Evolutionary conservation across 2,888 invertebrate species (phyloP), one percentile per base, ranked within the genome.

Genomic region (Dasypolia templi): DNA sequence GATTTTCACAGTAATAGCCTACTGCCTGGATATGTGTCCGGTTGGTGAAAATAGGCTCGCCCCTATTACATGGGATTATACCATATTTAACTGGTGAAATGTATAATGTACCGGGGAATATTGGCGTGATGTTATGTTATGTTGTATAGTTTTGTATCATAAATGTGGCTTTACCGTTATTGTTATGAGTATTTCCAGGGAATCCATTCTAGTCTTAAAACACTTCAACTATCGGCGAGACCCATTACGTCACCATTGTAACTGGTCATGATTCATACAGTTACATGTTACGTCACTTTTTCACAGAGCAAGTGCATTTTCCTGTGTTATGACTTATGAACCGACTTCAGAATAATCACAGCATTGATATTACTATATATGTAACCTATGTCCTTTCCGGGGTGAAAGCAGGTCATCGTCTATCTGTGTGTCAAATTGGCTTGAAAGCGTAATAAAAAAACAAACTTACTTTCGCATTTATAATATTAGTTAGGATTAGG

Each of bases 221-320:
- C 61, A 71, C 64, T 70, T 64, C 56, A 55, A 72, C 22, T 35
- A 61, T 61, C 44, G 56, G 53, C 17, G 58, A 65, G 46, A 49
- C 7, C 26, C 68, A 74, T 82, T 73, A 79, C 75, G 58, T 51
- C 76, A 79, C 39, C 58, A 19, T 64, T 46, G 6, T n/a, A 81
- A 49, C 63, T 72, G 61, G 49, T 61, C 55, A 79, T 85, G 79
- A 86, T 63, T 86, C 77, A 86, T 75, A 9, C 44, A 49, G 46
- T 75, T 69, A 68, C 70, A 59, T 14, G n/a, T 77, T 55, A 80
- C 77, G 51, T 86, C 82, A 85, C 66, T 62, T 4, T n/a, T 44
- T 11, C 49, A 58, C 29, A 35, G 17, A 64, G 14, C 29, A 44
- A 63, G 14, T 53, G 19, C 22, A 65, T 56, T 68, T 76, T 77